phyloP scores from a whole-genome alignment of 2,797 vertebrate species.

The Margarornis squamiger region DNA sequence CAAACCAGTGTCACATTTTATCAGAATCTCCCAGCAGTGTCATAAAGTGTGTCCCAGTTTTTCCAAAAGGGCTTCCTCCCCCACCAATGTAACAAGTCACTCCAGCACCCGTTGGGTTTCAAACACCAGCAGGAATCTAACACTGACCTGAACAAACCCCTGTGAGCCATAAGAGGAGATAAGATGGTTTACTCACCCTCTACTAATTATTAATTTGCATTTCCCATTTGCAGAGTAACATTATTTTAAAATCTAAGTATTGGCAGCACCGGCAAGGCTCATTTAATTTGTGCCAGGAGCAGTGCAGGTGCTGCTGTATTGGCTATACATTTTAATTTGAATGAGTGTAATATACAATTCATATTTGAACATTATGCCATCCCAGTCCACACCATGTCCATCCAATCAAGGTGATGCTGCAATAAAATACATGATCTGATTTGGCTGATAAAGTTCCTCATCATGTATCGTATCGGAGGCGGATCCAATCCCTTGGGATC shows the following conservation, averaged over 20 bases:
- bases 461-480: conserved; percentile 35
- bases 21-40: conserved; percentile 21
- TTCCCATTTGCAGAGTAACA: conserved; percentile 74
- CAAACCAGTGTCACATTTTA: conserved; percentile 24
- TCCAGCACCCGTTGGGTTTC: conserved; percentile 19
- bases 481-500: conserved; percentile 61
- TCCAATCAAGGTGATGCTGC: conserved; percentile 74
- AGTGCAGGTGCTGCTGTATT: not conserved
- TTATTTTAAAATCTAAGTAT: conserved; percentile 74
- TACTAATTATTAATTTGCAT: conserved; percentile 65
- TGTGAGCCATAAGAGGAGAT: conserved; percentile 5
- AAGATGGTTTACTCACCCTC: conserved; percentile 47
- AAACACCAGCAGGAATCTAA: conserved; percentile 52
- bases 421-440: conserved; percentile 70
- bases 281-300: not conserved
- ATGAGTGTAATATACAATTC: conserved; percentile 78
- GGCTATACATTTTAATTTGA: conserved; percentile 74
- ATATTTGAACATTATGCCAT: conserved; percentile 68
- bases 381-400: conserved; percentile 69
- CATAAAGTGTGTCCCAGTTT: not conserved
- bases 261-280: conserved; percentile 52
- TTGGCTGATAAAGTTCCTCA: conserved; percentile 63
- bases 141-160: conserved; percentile 30
- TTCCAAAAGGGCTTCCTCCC: not conserved
- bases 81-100: conserved; percentile 54